Evolutionary conservation across 35 echinoderm and acorn worm genomes (phyloP).

Genomic region (Apostichopus californicus): DNA sequence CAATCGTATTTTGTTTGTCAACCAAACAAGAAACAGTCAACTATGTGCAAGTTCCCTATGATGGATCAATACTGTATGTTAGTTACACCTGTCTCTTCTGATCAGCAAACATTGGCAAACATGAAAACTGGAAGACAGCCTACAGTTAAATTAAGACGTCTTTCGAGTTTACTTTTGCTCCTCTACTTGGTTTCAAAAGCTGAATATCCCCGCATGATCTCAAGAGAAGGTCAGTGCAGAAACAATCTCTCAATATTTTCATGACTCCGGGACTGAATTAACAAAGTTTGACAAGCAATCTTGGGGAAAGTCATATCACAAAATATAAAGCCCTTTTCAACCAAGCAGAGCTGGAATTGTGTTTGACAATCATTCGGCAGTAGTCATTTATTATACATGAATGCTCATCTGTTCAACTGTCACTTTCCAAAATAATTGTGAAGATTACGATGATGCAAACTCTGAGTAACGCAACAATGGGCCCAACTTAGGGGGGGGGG

Average conservation of each 20-base stretch:
- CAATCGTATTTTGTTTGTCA: no score
- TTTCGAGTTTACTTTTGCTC: no score
- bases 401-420: slow-evolving; percentile 30
- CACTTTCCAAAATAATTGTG: slow-evolving; percentile 21
- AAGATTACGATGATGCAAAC: slow-evolving; percentile 3
- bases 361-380: slow-evolving; percentile 29
- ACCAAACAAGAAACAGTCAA: no score
- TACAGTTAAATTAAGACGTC: no score
- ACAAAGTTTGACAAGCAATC: slow-evolving; percentile 31
- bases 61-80: background rate
- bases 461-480: background rate
- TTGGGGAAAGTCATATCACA: background rate
- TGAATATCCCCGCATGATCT: background rate
- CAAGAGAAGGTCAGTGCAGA: background rate
- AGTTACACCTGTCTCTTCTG: background rate
- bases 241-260: slow-evolving; percentile 10
- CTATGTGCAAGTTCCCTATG: no score
- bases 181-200: background rate
- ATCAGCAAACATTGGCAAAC: background rate
- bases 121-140: background rate
- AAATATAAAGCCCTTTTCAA: slow-evolving; percentile 15
- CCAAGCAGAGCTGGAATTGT: slow-evolving; percentile 5
- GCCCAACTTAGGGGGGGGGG: background rate
- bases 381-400: slow-evolving; percentile 30
- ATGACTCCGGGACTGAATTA: slow-evolving; percentile 13